Conservation (phyloP, 2,797 vertebrate genomes). For the Protosalanx chinensis region DNA sequence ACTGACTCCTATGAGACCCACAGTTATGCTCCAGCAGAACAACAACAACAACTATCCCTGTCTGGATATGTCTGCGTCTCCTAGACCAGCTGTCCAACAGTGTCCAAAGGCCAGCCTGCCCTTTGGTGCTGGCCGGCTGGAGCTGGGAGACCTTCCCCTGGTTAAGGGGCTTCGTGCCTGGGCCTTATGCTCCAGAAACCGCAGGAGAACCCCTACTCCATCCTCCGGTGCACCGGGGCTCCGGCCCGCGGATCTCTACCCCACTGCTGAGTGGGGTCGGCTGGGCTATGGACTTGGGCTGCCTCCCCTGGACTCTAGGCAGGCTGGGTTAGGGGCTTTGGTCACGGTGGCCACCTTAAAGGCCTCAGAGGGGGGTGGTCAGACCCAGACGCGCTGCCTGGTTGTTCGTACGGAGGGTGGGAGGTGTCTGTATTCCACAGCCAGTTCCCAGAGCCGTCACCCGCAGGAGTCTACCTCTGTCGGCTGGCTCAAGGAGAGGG, state of each 20-base stretch:
- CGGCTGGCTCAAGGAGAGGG: constrained; percentile 62
- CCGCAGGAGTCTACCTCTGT: constrained; percentile 36
- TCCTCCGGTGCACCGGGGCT: constrained; percentile 27
- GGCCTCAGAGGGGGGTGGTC: constrained; percentile 71
- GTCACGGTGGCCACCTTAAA: constrained; percentile 76
- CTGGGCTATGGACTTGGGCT: constrained; percentile 60
- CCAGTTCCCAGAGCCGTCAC: constrained; percentile 31
- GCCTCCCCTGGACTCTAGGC: constrained; percentile 54
- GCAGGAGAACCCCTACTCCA: constrained; percentile 52
- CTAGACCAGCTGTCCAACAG: constrained; percentile 63
- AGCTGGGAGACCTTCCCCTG: constrained; percentile 69
- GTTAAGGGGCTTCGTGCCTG: constrained; percentile 74
- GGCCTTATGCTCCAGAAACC: constrained; percentile 72
- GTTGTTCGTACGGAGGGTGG: constrained; percentile 72
- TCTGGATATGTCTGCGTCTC: constrained; percentile 58
- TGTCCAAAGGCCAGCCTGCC: constrained; percentile 61
- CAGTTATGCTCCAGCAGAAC: constrained; percentile 77
- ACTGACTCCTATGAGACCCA: constrained; percentile 42
- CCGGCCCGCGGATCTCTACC: constrained; percentile 58
- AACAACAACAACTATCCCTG: constrained; percentile 81
- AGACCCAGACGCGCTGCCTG: constrained; percentile 75
- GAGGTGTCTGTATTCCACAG: constrained; percentile 67
- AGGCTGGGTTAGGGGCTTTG: constrained; percentile 67
- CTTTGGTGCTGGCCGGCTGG: constrained; percentile 66
- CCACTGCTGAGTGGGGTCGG: constrained; percentile 54